Evolutionary conservation across 2,888 invertebrate species (phyloP), one percentile per base, ranked within the genome.

Genomic region (Ptilodon capucinus): DNA sequence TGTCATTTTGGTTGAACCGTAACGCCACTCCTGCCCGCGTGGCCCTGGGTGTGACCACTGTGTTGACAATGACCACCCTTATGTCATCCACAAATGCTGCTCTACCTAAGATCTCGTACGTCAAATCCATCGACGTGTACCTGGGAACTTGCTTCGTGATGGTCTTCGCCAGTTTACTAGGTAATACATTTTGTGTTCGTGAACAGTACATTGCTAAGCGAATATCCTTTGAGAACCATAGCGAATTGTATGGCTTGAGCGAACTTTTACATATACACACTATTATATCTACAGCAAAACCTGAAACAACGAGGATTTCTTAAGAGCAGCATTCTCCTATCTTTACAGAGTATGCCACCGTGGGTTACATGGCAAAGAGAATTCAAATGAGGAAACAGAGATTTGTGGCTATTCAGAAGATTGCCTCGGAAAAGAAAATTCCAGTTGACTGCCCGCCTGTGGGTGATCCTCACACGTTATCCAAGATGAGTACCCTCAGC

Each of bases 61-160:
- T 98, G 91, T 94, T 98, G 92, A 98, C 98, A 81, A 98, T 98
- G 98, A 98, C 98, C 75, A 98, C 98, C 67, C 94, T 98, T 74
- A 98, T 98, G 97, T 97, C 97, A 73, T 97, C 97, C 75, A 98
- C 97, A 71, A 98, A 98, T 86, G 97, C 97, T 68, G 97, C 97
- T 74, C 94, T 99, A 87, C 99, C 99, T 72, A 98, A 99, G 93
- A 98, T 98, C 82, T 98, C 98, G 64, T 98, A 98, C 92, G 97
- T 98, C 89, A 98, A 98, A 91, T 97, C 97, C 73, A 98, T 98
- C 88, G 98, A 98, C 92, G 98, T 98, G 74, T 98, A 98, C 92
- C 92, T 98, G 91, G 98, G 98, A 79, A 98, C 98, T 79, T 98
- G 98, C 92, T 98, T 98, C 96, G 97, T 98, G 85, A 98, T 98